Evolutionary conservation across 2,113 vertebrate species (phyloP).

Genomic region (Setophaga kirtlandii): DNA sequence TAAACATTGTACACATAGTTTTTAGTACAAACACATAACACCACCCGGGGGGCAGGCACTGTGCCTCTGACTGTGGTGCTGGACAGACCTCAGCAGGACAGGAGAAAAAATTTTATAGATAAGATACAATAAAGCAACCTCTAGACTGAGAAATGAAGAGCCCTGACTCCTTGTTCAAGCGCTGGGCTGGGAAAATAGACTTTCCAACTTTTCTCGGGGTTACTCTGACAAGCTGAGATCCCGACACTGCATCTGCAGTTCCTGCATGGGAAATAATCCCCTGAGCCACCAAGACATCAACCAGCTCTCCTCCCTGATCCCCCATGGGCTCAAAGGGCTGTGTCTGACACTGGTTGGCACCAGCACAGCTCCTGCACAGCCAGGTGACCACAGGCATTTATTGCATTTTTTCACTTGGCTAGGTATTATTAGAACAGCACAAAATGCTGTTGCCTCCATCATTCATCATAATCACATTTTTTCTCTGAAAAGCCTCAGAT

Average conservation of each 20-base stretch:
- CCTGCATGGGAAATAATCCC: not conserved
- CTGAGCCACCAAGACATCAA: not conserved
- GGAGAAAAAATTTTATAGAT: too few relatives aligned
- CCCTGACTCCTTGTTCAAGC: too few relatives aligned
- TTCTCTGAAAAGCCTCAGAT: not conserved
- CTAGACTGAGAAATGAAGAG: too few relatives aligned
- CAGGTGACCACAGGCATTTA: not conserved
- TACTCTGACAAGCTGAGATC: too few relatives aligned
- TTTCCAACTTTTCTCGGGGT: too few relatives aligned
- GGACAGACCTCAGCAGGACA: too few relatives aligned
- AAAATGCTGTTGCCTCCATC: not conserved
- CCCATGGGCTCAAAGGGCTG: not conserved
- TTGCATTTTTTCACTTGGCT: not conserved
- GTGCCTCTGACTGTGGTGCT: too few relatives aligned
- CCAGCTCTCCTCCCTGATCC: not conserved
- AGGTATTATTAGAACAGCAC: not conserved
- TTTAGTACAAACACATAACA: too few relatives aligned
- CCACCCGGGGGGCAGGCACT: too few relatives aligned
- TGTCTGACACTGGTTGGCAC: not conserved
- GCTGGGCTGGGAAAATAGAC: too few relatives aligned
- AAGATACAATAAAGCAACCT: too few relatives aligned
- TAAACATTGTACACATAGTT: too few relatives aligned
- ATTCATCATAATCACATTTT: not conserved
- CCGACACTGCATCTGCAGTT: rapidly evolving
- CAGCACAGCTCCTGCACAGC: not conserved